A percentile compares a stretch with the other conserved stretches of the same genome.
Conservation (phyloP, 2,888 invertebrate genomes). For the Nymphalis c-album region DNA sequence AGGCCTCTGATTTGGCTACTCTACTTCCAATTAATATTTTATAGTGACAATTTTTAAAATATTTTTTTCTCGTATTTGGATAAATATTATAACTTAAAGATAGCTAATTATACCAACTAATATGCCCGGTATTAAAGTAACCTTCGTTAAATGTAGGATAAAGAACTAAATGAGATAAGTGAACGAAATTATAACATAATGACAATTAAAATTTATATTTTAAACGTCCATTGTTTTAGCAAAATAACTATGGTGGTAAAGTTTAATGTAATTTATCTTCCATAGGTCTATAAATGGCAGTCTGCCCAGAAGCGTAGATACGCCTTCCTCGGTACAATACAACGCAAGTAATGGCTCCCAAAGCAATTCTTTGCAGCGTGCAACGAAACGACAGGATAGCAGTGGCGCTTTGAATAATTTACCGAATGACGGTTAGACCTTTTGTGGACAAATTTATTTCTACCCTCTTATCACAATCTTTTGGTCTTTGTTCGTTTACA, state of each 20-base stretch:
- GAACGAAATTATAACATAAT: no score
- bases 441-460: conserved; percentile 11
- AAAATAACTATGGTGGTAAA: neutral
- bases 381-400: conserved; percentile 68
- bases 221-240: neutral
- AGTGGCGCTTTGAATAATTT: conserved; percentile 68
- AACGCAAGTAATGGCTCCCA: conserved; percentile 66
- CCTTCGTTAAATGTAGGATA: no score
- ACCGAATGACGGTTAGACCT: conserved; percentile 61
- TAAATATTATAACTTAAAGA: no score
- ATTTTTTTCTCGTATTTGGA: no score
- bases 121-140: no score
- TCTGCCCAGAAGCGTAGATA: conserved; percentile 70
- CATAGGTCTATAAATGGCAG: conserved; percentile 72
- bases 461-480: conserved; percentile 7
- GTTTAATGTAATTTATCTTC: conserved; percentile 2
- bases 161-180: no score
- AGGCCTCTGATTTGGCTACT: no score
- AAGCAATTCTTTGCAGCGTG: conserved; percentile 69
- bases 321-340: conserved; percentile 67
- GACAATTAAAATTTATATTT: no score
- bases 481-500: neutral
- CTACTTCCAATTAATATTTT: no score
- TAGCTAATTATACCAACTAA: no score
- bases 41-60: no score